A percentile compares a stretch with the other conserved stretches of the same genome.
These are phyloP conservation scores for Petrolisthes manimaculis DNA, from an alignment of 2,888 invertebrate genomes.

Conservation along the genomic window DNA sequence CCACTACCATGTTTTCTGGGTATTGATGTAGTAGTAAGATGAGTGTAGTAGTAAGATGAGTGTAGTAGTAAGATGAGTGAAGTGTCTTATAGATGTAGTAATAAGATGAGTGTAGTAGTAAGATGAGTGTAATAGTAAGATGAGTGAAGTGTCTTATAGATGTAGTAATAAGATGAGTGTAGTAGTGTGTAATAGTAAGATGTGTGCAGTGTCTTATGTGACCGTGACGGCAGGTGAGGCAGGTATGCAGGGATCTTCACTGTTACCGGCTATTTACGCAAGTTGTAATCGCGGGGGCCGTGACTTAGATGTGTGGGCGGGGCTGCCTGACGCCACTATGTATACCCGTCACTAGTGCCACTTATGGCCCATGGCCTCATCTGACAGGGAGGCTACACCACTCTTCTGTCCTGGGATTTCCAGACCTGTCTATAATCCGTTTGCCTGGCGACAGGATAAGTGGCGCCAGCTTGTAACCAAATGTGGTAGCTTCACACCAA, in stretches of 20 bases:
- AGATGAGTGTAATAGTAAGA: too few relatives aligned
- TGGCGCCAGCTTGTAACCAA: conserved; percentile 17
- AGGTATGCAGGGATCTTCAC: conserved; percentile 52
- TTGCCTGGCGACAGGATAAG: conserved; percentile 9
- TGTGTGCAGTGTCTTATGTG: conserved; percentile 18
- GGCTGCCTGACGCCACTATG: conserved; percentile 52
- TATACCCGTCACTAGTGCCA: conserved; percentile 51
- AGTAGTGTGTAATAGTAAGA: too few relatives aligned
- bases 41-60: too few relatives aligned
- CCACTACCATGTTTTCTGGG: background rate
- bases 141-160: background rate
- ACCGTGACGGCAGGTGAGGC: conserved; percentile 46
- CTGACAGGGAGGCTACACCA: conserved; percentile 13
- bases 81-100: too few relatives aligned
- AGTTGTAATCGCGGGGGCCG: conserved; percentile 45
- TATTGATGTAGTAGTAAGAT: background rate
- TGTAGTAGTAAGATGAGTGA: too few relatives aligned
- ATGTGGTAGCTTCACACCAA: conserved; percentile 5
- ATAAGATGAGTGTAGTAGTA: too few relatives aligned
- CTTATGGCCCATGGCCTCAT: conserved; percentile 44
- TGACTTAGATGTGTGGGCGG: conserved; percentile 38
- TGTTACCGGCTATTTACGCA: conserved; percentile 56
- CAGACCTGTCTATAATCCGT: background rate
- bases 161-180: too few relatives aligned
- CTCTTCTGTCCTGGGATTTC: conserved; percentile 34